Evolutionary conservation across 2,888 invertebrate species (phyloP).

Genomic region (Rhaphigaster nebulosa): DNA sequence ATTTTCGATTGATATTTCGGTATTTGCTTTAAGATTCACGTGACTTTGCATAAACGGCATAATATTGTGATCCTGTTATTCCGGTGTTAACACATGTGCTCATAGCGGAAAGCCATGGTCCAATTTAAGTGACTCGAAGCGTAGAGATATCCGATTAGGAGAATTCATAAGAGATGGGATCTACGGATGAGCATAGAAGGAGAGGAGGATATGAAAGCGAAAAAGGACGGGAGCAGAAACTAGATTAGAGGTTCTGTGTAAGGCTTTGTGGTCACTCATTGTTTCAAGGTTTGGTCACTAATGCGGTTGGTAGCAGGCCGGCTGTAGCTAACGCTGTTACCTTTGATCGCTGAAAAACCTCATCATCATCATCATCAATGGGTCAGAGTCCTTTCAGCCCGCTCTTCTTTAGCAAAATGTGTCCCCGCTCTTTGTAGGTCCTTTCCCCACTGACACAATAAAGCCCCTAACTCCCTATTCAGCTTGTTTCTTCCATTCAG

Average conservation of each 20-base stretch:
- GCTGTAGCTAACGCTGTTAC: conserved; percentile 27
- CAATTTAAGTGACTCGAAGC: conserved; percentile 23
- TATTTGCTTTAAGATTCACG: no score
- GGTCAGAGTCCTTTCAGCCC: neutral
- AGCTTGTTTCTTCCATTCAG: conserved; percentile 8
- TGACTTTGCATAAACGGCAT: no score
- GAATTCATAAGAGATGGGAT: neutral
- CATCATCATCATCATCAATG: conserved; percentile 45
- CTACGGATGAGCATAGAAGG: neutral
- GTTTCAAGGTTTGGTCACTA: conserved; percentile 26
- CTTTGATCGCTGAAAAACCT: conserved; percentile 44
- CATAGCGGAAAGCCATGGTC: conserved; percentile 4
- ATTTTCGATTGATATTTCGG: no score
- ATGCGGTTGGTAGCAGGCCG: conserved; percentile 30
- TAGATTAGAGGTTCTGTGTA: conserved; percentile 44
- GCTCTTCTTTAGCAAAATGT: conserved; percentile 26
- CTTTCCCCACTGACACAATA: conserved; percentile 44
- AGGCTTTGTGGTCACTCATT: conserved; percentile 27
- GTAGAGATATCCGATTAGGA: conserved; percentile 7
- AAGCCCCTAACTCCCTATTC: conserved; percentile 36
- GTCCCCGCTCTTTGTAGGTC: conserved; percentile 41
- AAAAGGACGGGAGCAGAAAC: neutral
- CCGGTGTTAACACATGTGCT: neutral
- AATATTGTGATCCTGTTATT: neutral
- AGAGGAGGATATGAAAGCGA: conserved; percentile 31